Evolutionary conservation across 2,113 vertebrate genomes (phyloP), one percentile per base, ranked within the genome.

Genomic region (Alosa alosa): DNA sequence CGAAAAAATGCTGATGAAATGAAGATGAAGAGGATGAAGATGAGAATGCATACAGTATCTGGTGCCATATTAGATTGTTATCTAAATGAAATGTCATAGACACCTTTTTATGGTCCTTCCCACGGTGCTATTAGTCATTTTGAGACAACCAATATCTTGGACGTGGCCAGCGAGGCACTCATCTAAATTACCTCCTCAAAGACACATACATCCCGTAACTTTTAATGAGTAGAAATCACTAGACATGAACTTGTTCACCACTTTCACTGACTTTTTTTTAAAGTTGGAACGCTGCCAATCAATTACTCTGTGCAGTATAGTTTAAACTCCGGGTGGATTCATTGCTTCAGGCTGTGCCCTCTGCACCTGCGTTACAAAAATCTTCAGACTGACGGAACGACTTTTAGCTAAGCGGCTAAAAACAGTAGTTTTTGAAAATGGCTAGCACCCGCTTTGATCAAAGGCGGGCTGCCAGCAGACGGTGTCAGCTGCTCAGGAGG

Each of bases 361-460:
- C 72, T 78, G 13, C 72, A 78, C 72, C 72, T 78, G 72, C 15
- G 31, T 7, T 78, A 39, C 72, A 41, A 39, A 78, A 78, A 78
- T 78, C 36, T 78, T 3, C 72, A 11, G 72, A 78, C 72, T 78
- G 72, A 78, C 31, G 36, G 31, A 10, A 17, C 31, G 36, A 78
- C 31, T 31, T 39, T 78, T 36, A 17, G 72, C 31, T 78, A 39
- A 68, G 64, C 64, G 64, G n/a, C n/a, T 25, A 31, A 31, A 39
- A 78, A 39, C 72, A 78, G 72, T 78, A 78, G 72, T 75, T 75
- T 75, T 31, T 15, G 31, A 75, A 36, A 75, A 31, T 41, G 72
- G 91, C 91, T 89, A 90, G 89, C 88, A 92, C 93, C 93, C 92
- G 90, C 91, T 83, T 89, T 92, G 93, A 94, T 94, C 93, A 94